Conservation (phyloP, 2,797 vertebrate genomes). For the Sebastolobus alascanus region DNA sequence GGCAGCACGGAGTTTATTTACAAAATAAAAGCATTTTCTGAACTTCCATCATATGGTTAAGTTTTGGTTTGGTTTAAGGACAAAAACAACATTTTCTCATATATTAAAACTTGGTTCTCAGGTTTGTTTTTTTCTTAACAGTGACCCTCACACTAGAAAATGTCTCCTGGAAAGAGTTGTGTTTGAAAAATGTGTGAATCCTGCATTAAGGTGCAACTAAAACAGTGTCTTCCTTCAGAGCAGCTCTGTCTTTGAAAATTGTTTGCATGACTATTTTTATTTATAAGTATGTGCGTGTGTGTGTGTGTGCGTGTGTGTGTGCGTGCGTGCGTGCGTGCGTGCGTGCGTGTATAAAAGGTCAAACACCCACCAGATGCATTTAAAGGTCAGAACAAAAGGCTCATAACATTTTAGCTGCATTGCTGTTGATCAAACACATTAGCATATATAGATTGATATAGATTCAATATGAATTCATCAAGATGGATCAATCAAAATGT, state of each 20-base stretch:
- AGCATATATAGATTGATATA: constrained; percentile 25
- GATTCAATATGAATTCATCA: constrained; percentile 36
- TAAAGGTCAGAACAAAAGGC: constrained; percentile 25
- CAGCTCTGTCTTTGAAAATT: background rate
- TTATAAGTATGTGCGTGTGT: background rate
- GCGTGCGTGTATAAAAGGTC: constrained; percentile 6
- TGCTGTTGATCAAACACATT: constrained; percentile 35
- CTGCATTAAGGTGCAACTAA: background rate
- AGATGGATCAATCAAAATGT: constrained; percentile 9
- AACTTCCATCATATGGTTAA: background rate
- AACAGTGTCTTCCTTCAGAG: background rate
- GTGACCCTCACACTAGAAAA: background rate
- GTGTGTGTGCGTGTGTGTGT: background rate
- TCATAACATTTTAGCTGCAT: constrained; percentile 2
- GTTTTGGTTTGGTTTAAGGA: no score
- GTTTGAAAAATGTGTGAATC: background rate
- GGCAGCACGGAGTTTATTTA: background rate
- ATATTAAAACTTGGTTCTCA: background rate
- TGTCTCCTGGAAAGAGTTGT: background rate
- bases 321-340: background rate
- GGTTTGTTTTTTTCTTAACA: no score
- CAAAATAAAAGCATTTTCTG: background rate
- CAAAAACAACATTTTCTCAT: no score
- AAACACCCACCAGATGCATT: background rate
- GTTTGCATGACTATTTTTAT: background rate